Evolutionary conservation across 1,140 invertebrate genomes (phyloP).

Genomic region (Drosophila parvula): DNA sequence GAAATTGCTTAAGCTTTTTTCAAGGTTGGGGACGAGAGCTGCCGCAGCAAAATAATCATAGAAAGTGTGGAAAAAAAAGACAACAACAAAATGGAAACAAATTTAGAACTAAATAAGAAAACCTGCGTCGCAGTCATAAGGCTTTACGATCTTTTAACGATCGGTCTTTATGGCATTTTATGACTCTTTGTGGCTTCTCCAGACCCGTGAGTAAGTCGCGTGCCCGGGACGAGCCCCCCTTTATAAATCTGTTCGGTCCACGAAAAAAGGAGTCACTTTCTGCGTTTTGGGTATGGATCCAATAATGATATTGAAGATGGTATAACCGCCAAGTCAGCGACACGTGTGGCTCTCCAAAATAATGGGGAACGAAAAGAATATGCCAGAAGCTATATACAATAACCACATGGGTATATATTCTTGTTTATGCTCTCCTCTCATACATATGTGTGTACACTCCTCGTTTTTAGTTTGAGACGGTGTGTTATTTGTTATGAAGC

Average conservation of each 20-base stretch:
- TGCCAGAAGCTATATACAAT: conserved; percentile 10
- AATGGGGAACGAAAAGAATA: conserved; percentile 5
- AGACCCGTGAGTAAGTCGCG: conserved; percentile 20
- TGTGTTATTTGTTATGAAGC: conserved; percentile 18
- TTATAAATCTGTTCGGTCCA: neutral
- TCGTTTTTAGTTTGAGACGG: neutral
- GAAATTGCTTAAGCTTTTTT: conserved; percentile 29
- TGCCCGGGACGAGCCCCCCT: conserved; percentile 34
- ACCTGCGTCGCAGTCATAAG: conserved; percentile 12
- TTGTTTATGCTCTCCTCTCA: conserved; percentile 19
- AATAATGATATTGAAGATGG: neutral
- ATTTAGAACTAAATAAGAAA: neutral
- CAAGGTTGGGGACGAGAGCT: conserved; percentile 36
- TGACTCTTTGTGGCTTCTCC: neutral
- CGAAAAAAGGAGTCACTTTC: conserved; percentile 18
- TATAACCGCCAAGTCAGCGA: conserved; percentile 18
- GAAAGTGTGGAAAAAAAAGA: neutral
- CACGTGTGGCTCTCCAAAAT: conserved; percentile 49
- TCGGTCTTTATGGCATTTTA: conserved; percentile 21
- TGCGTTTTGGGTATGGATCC: neutral
- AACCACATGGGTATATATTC: neutral
- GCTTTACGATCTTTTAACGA: conserved; percentile 49
- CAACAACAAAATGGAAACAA: neutral
- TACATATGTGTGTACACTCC: conserved; percentile 11
- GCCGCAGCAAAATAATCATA: neutral